Evolutionary conservation across 2,888 invertebrate species (phyloP).

Genomic region (Heliconius cydno): DNA sequence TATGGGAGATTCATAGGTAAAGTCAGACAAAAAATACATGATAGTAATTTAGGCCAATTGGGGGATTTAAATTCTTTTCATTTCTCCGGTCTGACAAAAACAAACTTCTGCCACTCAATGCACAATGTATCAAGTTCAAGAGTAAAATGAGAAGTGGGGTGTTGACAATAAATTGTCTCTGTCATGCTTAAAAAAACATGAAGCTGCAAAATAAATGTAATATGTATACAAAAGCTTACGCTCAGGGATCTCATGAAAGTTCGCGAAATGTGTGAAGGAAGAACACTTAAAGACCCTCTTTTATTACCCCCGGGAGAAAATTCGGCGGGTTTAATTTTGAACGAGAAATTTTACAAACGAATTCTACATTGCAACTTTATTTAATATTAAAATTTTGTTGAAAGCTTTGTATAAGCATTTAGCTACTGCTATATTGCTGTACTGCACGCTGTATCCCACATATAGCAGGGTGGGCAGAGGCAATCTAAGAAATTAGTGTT

Average conservation of each 20-base stretch:
- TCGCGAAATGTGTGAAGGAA: not conserved
- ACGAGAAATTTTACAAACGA: not conserved
- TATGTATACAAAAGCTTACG: not conserved
- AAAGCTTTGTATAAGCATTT: not conserved
- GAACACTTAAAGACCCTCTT: constrained; percentile 14
- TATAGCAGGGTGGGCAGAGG: not conserved
- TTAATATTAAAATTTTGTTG: not conserved
- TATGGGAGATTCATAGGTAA: too few species aligned
- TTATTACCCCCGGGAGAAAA: constrained; percentile 22
- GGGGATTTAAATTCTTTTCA: too few species aligned
- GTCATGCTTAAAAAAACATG: too few species aligned
- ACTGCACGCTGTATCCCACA: not conserved
- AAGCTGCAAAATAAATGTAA: not conserved
- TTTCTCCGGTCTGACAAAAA: too few species aligned
- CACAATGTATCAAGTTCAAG: too few species aligned
- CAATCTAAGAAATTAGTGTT: not conserved
- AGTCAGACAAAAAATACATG: too few species aligned
- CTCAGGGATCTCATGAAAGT: not conserved
- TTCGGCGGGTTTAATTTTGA: constrained; percentile 16
- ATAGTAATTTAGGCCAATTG: too few species aligned
- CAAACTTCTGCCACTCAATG: too few species aligned
- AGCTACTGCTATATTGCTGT: too few species aligned
- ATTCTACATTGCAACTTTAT: not conserved
- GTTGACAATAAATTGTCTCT: not conserved
- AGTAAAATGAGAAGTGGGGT: not conserved